Percentiles rank a stretch among this genome's conserved stretches.
Evolutionary conservation across 2,888 invertebrate species (phyloP).

Genomic region (Bhutanitis thaidina): DNA sequence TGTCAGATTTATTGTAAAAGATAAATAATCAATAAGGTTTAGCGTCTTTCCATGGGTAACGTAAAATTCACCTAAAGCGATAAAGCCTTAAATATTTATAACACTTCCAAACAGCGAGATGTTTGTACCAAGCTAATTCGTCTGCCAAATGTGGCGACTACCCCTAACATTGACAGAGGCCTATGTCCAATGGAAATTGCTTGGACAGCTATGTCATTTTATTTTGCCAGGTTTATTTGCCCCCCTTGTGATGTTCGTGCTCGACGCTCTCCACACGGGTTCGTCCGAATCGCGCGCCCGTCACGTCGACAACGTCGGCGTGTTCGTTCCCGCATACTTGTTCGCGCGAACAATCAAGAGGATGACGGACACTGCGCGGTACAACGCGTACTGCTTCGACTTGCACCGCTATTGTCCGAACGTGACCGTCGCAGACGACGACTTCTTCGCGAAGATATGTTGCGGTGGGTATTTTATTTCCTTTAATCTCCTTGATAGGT

Average conservation of each 20-base stretch:
- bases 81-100: no score
- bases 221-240: conserved; percentile 19
- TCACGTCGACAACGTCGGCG: conserved; percentile 7
- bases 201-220: neutral
- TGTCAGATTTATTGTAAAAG: no score
- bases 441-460: neutral
- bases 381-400: conserved; percentile 25
- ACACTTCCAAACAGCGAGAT: no score
- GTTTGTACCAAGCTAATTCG: no score
- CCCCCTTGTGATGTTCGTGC: conserved; percentile 18
- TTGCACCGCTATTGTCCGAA: conserved; percentile 8
- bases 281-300: neutral
- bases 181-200: no score
- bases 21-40: no score
- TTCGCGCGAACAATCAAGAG: conserved; percentile 19
- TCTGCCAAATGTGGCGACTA: no score
- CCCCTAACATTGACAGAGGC: no score
- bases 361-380: conserved; percentile 20
- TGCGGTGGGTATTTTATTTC: conserved; percentile 12
- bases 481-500: no score
- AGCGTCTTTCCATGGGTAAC: no score
- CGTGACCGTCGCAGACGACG: neutral
- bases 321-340: conserved; percentile 20
- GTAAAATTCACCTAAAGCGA: no score
- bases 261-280: conserved; percentile 12